Evolutionary conservation across 2,888 invertebrate genomes (phyloP), one percentile per base, ranked within the genome.

Genomic region (Apotomis betuletana): DNA sequence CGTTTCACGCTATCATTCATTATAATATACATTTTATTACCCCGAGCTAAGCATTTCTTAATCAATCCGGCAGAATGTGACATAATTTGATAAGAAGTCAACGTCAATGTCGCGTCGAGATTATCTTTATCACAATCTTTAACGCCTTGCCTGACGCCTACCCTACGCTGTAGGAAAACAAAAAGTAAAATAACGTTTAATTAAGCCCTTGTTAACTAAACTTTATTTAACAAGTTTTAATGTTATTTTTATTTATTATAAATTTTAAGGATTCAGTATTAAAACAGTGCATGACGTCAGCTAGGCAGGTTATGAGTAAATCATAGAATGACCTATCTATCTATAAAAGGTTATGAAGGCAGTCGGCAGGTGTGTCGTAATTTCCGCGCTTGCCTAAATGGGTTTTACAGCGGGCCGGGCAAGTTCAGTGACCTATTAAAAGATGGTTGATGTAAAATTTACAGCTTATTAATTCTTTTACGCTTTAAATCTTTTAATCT

Each of bases 1-100:
- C 80, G 82, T 85, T 85, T 84, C 85, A 87, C 83, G 85, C 83
- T 87, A 86, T 80, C 80, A 78, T 62, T 82, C 41, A 41, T 41
- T 41, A 41, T 41, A 41, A 41, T 49, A 49, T 75, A 73, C 82
- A 80, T 79, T 82, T 81, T 81, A 83, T 81, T 80, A 79, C 79
- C 75, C 76, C 72, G 75, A 74, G 61, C 74, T 69, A 74, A 70
- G 69, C 78, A 80, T 75, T 78, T 80, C 79, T 80, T 80, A 85
- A 81, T 85, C 77, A 75, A 77, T 78, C 76, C 76, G 76, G 76
- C 80, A 67, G 73, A 77, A 76, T 78, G 79, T 79, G 67, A 68
- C 75, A 77, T 80, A 74, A 75, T 79, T 77, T 68, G 83, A 83
- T 84, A 84, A 81, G 77, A 75, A 78, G 77, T 74, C 70, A 75